Evolutionary conservation across 2,888 invertebrate genomes (phyloP), one percentile per base, ranked within the genome.

Genomic region (Pristionchus arcanus): DNA sequence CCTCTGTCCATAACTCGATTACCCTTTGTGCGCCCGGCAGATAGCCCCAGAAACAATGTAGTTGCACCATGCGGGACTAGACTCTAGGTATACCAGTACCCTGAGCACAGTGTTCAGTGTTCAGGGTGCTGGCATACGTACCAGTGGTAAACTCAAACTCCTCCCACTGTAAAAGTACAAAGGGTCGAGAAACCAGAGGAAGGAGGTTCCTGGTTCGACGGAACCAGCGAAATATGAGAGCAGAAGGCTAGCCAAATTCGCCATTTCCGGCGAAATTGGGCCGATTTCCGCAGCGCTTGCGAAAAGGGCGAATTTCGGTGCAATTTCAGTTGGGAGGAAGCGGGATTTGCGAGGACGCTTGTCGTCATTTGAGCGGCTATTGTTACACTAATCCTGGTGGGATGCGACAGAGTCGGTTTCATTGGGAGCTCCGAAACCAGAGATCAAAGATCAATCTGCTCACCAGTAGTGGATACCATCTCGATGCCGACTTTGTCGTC

Each of bases 401-500:
- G 19, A 34, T 31, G 71, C 34, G 28, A 31, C 28, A 11, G 28
- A 71, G 71, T 11, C n/a, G 28, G 71, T 16, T 4, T 21, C 2
- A 16, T 15, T 71, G 31, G 28, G 13, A 25, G 71, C 5, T 71
- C 42, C 42, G 9, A 42, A 49, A 13, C 1, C 42, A 49, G 42
- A 49, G 3, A 49, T 49, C 42, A 49, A 49, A 49, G 42, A 49
- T 49, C 42, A 31, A 85, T 55, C 2, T 42, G 87, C 91, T 87
- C 71, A 94, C 94, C 94, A 9, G 93, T 93, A 90, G 94, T 94
- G n/a, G 93, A 92, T 87, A 92, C 93, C 85, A 92, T 77, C 88
- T 93, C 94, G 88, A 94, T 93, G 37, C 93, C 94, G 21, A 94
- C 93, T 86, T 91, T 91, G 90, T 94, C 93, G 68, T 93, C 93